phyloP scores from a whole-genome alignment of 2,113 vertebrate genomes.

The Murina feae region DNA sequence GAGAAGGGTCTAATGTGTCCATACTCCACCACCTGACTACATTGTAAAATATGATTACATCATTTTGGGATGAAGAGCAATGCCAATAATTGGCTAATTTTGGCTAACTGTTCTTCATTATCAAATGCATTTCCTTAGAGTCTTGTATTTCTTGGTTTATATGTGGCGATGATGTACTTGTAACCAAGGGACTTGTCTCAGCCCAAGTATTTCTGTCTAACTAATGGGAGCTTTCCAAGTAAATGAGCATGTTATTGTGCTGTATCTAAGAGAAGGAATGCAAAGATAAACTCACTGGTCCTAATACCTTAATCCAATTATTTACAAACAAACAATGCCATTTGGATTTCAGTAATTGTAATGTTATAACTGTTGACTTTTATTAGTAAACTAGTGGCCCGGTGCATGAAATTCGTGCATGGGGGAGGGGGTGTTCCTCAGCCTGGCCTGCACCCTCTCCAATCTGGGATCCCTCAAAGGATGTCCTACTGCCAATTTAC shows the following conservation, averaged over 20 bases:
- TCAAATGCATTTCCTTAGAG: slow-evolving; percentile 53
- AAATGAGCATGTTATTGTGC: neutral
- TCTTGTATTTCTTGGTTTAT: slow-evolving; percentile 34
- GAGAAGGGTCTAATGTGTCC: neutral
- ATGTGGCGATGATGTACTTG: slow-evolving; percentile 41
- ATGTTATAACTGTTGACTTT: slow-evolving; percentile 10
- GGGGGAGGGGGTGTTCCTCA: no score
- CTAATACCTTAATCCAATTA: neutral
- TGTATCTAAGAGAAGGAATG: neutral
- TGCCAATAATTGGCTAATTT: slow-evolving; percentile 8
- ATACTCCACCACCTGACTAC: neutral
- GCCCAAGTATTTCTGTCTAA: neutral
- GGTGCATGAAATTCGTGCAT: no score
- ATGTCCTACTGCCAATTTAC: no score
- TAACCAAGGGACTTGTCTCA: slow-evolving; percentile 14
- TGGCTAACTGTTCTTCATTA: slow-evolving; percentile 2
- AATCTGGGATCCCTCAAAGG: no score
- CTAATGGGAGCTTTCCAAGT: neutral
- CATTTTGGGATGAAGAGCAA: slow-evolving; percentile 27
- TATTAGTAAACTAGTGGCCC: neutral
- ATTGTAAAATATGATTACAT: neutral
- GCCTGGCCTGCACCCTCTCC: no score
- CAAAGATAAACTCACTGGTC: neutral
- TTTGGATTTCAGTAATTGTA: slow-evolving; percentile 22
- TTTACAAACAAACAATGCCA: slow-evolving; percentile 2